These are phyloP conservation scores for Phymastichus coffea DNA, from an alignment of 1,140 invertebrate genomes.

Conservation along the genomic window DNA sequence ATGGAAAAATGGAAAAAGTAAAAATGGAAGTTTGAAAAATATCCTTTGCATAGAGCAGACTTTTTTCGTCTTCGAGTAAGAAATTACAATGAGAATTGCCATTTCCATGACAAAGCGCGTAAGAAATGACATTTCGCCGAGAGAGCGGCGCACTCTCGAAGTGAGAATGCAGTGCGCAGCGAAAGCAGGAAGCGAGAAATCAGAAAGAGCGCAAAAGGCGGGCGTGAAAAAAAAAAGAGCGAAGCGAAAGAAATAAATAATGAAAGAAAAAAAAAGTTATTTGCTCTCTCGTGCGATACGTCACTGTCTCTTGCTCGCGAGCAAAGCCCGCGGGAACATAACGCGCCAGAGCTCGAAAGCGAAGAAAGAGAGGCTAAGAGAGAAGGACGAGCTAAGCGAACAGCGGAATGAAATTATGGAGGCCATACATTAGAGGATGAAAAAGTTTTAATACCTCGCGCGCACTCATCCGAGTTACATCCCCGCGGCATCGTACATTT, in stretches of 20 bases:
- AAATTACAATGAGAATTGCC: no score
- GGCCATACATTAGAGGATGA: slow-evolving; percentile 37
- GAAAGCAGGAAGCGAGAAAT: not conserved
- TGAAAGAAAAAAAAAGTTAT: not conserved
- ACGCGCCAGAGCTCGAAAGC: not conserved
- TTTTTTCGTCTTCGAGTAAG: no score
- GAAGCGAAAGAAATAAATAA: no score
- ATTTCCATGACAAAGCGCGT: no score
- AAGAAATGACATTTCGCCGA: no score
- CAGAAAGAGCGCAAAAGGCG: not conserved
- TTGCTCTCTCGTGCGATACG: no score
- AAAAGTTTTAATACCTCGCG: slow-evolving; percentile 45
- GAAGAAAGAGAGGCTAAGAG: not conserved
- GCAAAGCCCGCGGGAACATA: not conserved
- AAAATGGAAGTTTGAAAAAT: no score
- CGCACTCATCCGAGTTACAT: no score
- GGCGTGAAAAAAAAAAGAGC: not conserved
- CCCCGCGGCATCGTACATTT: slow-evolving; percentile 39
- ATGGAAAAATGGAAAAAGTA: no score
- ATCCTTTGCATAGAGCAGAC: no score
- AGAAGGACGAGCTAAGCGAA: slow-evolving; percentile 17
- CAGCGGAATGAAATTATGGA: slow-evolving; percentile 24
- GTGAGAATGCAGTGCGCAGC: not conserved
- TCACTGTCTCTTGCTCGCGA: no score
- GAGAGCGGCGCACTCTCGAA: no score